These are phyloP conservation scores for Falco novaeseelandiae DNA, from an alignment of 2,797 vertebrate species.

Conservation along the genomic window DNA sequence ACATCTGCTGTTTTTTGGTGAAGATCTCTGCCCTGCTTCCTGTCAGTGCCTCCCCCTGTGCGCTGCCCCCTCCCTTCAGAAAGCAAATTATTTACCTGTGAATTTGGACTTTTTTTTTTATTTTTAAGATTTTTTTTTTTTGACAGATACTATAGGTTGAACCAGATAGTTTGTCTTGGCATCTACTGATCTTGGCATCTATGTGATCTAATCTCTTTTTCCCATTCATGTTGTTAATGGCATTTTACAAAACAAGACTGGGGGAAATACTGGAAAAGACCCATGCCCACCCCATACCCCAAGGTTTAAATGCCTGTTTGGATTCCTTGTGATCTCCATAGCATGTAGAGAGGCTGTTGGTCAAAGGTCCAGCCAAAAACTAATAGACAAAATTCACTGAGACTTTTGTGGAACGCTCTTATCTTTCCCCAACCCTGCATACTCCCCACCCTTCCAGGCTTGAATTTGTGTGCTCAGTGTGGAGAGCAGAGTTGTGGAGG, in stretches of 20 bases:
- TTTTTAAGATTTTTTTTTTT: not conserved
- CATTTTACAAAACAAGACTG: not conserved
- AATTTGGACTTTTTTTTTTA: not conserved
- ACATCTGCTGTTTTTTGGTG: not conserved
- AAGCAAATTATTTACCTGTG: not conserved
- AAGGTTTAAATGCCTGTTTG: not conserved
- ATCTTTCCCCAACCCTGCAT: not conserved
- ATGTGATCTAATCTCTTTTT: not conserved
- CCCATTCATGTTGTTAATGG: not conserved
- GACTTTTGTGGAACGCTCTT: not conserved
- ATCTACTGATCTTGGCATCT: no score
- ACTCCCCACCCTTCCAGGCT: not conserved
- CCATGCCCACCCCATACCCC: fast-evolving
- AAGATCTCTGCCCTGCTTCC: not conserved
- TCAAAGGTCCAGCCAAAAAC: not conserved
- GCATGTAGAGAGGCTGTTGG: not conserved
- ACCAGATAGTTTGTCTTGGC: not conserved
- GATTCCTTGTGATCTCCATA: not conserved
- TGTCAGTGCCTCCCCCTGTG: no score
- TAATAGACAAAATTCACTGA: not conserved
- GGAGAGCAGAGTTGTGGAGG: not conserved
- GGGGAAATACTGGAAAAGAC: not conserved
- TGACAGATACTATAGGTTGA: not conserved
- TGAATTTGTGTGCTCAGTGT: not conserved
- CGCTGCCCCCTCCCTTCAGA: no score